Evolutionary conservation across 2,888 invertebrate genomes (phyloP).

Genomic region (Torymus texanus): DNA sequence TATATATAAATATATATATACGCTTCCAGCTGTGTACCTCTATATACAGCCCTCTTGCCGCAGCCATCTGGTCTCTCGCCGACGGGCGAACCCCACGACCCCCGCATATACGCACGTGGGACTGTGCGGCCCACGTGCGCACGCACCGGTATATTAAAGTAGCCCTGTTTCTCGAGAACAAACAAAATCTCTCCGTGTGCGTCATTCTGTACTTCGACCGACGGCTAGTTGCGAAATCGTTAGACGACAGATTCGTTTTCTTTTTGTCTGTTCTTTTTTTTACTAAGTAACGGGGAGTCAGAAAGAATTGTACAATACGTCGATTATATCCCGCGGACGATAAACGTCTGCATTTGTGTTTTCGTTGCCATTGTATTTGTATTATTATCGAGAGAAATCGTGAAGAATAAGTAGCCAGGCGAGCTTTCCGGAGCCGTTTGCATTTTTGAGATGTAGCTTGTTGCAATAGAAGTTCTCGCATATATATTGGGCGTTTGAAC

Average conservation of each 20-base stretch:
- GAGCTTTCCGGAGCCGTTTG: conserved; percentile 27
- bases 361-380: not conserved
- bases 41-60: not conserved
- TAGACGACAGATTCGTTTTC: too few relatives aligned
- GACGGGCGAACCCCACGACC: not conserved
- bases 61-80: conserved; percentile 27
- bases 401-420: not conserved
- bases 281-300: too few relatives aligned
- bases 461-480: conserved; percentile 20
- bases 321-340: not conserved
- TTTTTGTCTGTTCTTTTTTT: too few relatives aligned
- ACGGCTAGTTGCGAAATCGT: too few relatives aligned
- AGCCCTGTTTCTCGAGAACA: not conserved
- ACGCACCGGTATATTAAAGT: not conserved
- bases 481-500: conserved; percentile 1
- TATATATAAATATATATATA: not conserved
- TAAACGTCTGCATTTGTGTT: too few relatives aligned
- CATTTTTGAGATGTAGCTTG: conserved; percentile 36
- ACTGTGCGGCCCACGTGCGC: not conserved
- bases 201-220: too few relatives aligned
- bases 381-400: not conserved
- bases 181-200: too few relatives aligned
- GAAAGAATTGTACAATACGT: too few relatives aligned
- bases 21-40: conserved; percentile 20
- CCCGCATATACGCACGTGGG: not conserved